Conservation (phyloP, 2,797 vertebrate species). For the Myotis pilosus region DNA sequence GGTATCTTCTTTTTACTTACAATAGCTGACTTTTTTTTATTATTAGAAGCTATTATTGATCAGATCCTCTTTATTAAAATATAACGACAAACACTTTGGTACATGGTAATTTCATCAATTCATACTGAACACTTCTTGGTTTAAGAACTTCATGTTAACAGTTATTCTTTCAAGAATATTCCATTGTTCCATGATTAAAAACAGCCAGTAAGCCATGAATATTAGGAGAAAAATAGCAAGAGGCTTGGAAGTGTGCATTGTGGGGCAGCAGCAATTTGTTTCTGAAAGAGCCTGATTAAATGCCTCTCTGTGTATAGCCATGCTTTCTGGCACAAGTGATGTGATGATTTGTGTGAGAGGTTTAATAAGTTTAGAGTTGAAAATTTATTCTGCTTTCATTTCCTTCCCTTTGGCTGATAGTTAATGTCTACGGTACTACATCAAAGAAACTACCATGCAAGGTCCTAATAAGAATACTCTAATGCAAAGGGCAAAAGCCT, state of each 20-base stretch:
- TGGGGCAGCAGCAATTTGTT: neutral
- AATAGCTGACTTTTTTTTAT: neutral
- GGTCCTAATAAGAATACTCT: neutral
- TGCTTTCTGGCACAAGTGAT: conserved; percentile 45
- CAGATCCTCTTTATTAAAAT: neutral
- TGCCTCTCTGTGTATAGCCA: neutral
- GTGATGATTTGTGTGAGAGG: conserved; percentile 19
- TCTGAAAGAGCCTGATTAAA: conserved; percentile 45
- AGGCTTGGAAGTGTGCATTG: neutral
- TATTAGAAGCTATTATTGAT: neutral
- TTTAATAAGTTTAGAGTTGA: conserved; percentile 42
- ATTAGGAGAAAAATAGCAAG: conserved; percentile 33
- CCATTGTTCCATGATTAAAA: conserved; percentile 60
- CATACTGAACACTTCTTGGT: conserved; percentile 21
- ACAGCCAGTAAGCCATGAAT: conserved; percentile 43
- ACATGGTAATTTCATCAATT: neutral
- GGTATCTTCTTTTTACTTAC: neutral
- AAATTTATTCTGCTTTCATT: conserved; percentile 46
- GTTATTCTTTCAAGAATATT: conserved; percentile 52
- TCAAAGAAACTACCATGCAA: neutral
- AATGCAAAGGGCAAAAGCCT: neutral
- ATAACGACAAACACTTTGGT: neutral
- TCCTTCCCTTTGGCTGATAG: neutral
- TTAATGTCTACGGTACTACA: neutral
- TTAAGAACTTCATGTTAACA: neutral